Percentiles rank a stretch among this genome's conserved stretches.
phyloP scores from a whole-genome alignment of 37 sponge, comb jelly and placozoan genomes.

The Eunapius fragilis region DNA sequence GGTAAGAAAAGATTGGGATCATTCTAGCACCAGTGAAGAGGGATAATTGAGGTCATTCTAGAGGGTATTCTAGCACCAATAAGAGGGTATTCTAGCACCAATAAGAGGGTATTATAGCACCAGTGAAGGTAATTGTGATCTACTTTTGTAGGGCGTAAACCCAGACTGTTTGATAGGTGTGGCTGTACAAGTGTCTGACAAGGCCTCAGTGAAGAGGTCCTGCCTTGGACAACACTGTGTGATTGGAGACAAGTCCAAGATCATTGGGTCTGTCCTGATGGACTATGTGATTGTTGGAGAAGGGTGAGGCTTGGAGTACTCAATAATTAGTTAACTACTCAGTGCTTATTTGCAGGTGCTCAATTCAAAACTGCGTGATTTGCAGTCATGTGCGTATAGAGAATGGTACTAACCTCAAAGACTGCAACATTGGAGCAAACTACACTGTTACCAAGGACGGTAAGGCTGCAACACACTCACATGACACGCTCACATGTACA shows the following conservation, averaged over 20 bases:
- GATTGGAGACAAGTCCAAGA: conserved; percentile 74
- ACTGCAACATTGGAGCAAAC: conserved; percentile 71
- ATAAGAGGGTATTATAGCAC: too few relatives aligned
- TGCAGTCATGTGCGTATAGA: conserved; percentile 72
- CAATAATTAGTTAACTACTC: neutral
- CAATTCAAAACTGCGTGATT: conserved; percentile 67
- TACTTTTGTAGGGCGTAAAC: conserved; percentile 56
- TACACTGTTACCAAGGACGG: conserved; percentile 67
- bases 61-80: too few relatives aligned
- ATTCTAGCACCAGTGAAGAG: too few relatives aligned
- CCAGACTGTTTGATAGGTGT: conserved; percentile 66
- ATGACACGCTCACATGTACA: too few relatives aligned
- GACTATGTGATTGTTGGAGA: conserved; percentile 89
- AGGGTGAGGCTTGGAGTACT: conserved; percentile 16
- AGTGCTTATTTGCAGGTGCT: conserved; percentile 38
- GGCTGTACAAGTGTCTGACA: conserved; percentile 50
- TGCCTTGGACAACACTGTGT: conserved; percentile 61
- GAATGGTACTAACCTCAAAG: conserved; percentile 65
- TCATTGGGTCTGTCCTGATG: conserved; percentile 82
- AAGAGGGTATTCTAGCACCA: too few relatives aligned
- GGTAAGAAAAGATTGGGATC: neutral
- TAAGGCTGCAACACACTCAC: neutral
- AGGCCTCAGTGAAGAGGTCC: conserved; percentile 74
- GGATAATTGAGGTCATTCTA: too few relatives aligned
- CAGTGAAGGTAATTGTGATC: neutral